These are phyloP conservation scores for Copsychus sechellarum DNA, from an alignment of 2,113 vertebrate species.

Conservation along the genomic window DNA sequence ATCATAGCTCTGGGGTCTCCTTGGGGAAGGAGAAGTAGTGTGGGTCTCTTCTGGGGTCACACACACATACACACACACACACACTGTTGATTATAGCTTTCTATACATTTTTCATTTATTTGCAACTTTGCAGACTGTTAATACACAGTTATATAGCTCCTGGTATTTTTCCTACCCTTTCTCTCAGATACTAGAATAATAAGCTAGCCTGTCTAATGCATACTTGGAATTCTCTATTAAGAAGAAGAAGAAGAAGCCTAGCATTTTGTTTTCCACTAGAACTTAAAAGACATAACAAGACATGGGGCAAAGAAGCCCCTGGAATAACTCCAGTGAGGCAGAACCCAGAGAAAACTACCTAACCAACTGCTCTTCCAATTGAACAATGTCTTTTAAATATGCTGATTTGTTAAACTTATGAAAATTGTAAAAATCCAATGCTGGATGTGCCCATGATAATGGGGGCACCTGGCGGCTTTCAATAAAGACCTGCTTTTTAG, in stretches of 20 bases:
- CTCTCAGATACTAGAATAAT: background rate
- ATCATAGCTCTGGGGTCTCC: background rate
- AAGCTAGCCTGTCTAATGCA: background rate
- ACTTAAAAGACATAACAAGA: background rate
- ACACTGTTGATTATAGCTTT: background rate
- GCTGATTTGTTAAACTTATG: background rate
- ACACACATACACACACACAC: no score
- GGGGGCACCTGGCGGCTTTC: background rate
- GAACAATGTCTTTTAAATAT: background rate
- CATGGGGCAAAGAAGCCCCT: background rate
- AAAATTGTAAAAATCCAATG: background rate
- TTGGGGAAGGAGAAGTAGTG: background rate
- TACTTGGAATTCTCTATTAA: background rate
- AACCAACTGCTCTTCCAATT: background rate
- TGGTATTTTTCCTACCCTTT: background rate
- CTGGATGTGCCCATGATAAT: background rate
- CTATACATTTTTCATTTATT: background rate
- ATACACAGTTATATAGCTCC: background rate
- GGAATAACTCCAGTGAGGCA: background rate
- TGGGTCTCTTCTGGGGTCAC: background rate
- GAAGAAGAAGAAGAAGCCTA: background rate
- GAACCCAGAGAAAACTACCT: background rate
- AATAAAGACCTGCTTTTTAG: background rate
- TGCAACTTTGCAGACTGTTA: background rate
- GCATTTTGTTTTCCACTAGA: background rate